phyloP scores from a whole-genome alignment of 2,113 vertebrate genomes.

The Perccottus glenii region DNA sequence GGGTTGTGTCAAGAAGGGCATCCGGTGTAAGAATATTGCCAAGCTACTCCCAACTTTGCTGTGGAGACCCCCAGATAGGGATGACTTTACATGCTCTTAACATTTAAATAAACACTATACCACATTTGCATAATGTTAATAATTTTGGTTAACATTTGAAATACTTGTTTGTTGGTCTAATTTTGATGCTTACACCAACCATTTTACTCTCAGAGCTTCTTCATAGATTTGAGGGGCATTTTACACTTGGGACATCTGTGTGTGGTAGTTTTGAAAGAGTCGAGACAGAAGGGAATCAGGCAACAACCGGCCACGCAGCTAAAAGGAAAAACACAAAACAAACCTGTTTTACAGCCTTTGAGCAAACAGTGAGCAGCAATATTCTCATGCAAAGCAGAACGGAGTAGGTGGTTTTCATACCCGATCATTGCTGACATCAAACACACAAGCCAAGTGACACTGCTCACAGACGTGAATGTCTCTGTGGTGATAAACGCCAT shows the following conservation, averaged over 20 bases:
- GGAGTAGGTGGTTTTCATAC: constrained; percentile 39
- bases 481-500: constrained; percentile 68
- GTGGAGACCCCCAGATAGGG: too few species aligned
- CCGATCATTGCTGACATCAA: constrained; percentile 37
- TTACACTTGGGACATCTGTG: constrained; percentile 77
- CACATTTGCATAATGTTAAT: not conserved
- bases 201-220: constrained; percentile 59
- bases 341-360: constrained; percentile 9
- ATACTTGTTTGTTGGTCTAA: not conserved
- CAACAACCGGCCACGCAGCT: constrained; percentile 77
- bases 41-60: too few species aligned
- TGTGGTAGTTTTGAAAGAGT: constrained; percentile 53
- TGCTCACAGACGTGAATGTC: constrained; percentile 34
- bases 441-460: constrained; percentile 66
- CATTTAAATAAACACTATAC: not conserved
- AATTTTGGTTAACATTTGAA: not conserved
- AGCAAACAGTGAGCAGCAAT: not conserved
- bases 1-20: too few species aligned
- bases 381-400: constrained; percentile 28
- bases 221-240: constrained; percentile 41
- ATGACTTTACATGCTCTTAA: too few species aligned
- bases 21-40: too few species aligned
- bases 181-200: not conserved
- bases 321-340: constrained; percentile 22
- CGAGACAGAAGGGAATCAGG: constrained; percentile 72